A percentile compares a stretch with the other conserved stretches of the same genome.
Conservation (phyloP, 2,888 invertebrate genomes). For the Cecidostiba fungosa region DNA sequence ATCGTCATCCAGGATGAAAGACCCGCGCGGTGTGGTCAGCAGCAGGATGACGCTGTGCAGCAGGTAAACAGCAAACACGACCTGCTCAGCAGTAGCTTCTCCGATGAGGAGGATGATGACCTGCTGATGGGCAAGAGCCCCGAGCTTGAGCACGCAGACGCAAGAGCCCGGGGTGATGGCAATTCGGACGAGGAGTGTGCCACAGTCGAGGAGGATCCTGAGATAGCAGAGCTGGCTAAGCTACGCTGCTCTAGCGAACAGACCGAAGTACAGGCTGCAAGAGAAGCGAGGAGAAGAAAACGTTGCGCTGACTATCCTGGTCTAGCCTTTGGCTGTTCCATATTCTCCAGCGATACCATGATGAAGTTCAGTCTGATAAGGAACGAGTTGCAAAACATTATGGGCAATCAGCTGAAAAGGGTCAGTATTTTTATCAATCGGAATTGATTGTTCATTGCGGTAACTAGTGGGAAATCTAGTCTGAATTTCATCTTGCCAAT, state of each 20-base stretch:
- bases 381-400: conserved; percentile 98
- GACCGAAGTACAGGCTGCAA: conserved; percentile 92
- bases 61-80: neutral
- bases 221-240: conserved; percentile 90
- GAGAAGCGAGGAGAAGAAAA: conserved; percentile 88
- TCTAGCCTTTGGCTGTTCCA: conserved; percentile 93
- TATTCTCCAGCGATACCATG: conserved; percentile 97
- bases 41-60: conserved; percentile 58
- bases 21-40: conserved; percentile 79
- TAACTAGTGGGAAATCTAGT: no score
- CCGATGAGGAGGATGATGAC: conserved; percentile 33
- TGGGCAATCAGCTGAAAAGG: conserved; percentile 97
- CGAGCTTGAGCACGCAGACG: conserved; percentile 79
- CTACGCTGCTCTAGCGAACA: conserved; percentile 94
- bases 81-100: conserved; percentile 34
- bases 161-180: conserved; percentile 78
- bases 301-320: conserved; percentile 96
- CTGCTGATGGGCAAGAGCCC: conserved; percentile 53
- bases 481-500: no score
- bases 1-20: conserved; percentile 69
- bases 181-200: conserved; percentile 76
- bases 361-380: conserved; percentile 98
- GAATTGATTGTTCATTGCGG: no score
- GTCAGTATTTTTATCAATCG: conserved; percentile 84
- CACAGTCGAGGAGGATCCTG: conserved; percentile 87